Percentiles rank a stretch among this genome's conserved stretches.
Evolutionary conservation across 1,140 invertebrate genomes (phyloP).

Genomic region (Drosophila arizonae): DNA sequence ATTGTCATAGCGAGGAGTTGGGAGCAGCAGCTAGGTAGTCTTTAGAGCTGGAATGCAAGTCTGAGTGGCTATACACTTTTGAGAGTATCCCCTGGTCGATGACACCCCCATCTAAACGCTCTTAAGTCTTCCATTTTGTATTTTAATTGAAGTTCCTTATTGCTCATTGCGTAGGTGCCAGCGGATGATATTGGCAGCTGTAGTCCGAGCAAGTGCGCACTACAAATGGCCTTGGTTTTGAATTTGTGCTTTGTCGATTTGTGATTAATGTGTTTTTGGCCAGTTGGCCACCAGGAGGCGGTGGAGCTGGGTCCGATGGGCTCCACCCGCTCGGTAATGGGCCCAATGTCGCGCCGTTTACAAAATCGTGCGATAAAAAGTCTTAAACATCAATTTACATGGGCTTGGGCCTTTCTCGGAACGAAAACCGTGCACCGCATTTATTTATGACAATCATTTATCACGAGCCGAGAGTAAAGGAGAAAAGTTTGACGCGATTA

Average conservation of each 20-base stretch:
- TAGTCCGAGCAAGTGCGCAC: background rate
- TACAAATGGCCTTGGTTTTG: slow-evolving; percentile 71
- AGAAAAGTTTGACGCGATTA: slow-evolving; percentile 79
- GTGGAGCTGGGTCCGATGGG: too few relatives aligned
- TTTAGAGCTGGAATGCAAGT: too few relatives aligned
- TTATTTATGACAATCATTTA: slow-evolving; percentile 82
- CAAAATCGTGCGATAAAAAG: slow-evolving; percentile 79
- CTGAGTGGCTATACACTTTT: too few relatives aligned
- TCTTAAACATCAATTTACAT: slow-evolving; percentile 81
- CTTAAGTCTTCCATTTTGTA: background rate
- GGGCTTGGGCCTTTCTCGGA: slow-evolving; percentile 55
- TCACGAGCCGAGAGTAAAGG: slow-evolving; percentile 58
- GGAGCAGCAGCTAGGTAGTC: too few relatives aligned
- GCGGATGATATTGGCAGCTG: background rate
- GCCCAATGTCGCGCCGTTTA: slow-evolving; percentile 47
- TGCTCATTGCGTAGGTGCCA: background rate
- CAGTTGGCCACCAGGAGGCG: too few relatives aligned
- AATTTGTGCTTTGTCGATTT: slow-evolving; percentile 61
- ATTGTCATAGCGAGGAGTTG: too few relatives aligned
- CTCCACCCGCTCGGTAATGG: slow-evolving; percentile 27
- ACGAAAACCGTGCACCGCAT: slow-evolving; percentile 47
- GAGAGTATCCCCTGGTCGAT: background rate
- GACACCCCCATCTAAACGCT: too few relatives aligned
- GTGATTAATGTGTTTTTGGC: slow-evolving; percentile 61
- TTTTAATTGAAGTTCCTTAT: slow-evolving; percentile 42